These are phyloP conservation scores for Atherinosoma microstoma DNA, from an alignment of 2,797 vertebrate species.

Conservation along the genomic window DNA sequence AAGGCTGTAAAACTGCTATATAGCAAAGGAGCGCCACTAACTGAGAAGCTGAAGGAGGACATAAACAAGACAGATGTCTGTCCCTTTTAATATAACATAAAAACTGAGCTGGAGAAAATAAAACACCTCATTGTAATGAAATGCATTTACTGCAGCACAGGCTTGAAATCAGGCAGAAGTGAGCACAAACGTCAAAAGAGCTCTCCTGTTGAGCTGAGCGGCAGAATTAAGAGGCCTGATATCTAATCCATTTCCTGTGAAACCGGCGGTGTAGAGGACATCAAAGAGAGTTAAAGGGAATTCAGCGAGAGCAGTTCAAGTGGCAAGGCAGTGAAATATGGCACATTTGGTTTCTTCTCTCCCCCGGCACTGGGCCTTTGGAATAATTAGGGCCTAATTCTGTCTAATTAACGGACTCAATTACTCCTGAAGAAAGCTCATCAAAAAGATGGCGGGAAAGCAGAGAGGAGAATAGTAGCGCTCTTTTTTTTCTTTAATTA, in stretches of 20 bases:
- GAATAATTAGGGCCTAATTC: conserved; percentile 88
- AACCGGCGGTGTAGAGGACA: conserved; percentile 77
- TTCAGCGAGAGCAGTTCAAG: conserved; percentile 71
- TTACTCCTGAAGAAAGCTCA: conserved; percentile 88
- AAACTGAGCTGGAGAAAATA: conserved; percentile 79
- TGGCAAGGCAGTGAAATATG: conserved; percentile 79
- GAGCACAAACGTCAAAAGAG: conserved; percentile 78
- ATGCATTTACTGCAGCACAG: conserved; percentile 78
- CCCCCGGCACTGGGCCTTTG: conserved; percentile 82
- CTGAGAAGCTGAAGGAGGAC: conserved; percentile 74
- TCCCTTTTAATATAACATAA: conserved; percentile 83
- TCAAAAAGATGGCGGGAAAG: conserved; percentile 85
- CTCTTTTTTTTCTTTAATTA: conserved; percentile 84
- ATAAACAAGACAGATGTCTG: conserved; percentile 84
- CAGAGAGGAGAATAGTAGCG: conserved; percentile 76
- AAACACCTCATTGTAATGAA: conserved; percentile 84
- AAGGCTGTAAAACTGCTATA: conserved; percentile 80
- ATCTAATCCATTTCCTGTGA: conserved; percentile 83
- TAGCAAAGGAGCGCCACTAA: conserved; percentile 81
- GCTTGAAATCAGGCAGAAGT: conserved; percentile 79
- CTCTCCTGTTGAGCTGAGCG: conserved; percentile 78
- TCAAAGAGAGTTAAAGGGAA: conserved; percentile 82
- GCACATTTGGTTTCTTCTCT: conserved; percentile 77
- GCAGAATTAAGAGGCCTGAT: conserved; percentile 77
- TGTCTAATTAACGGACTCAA: conserved; percentile 88